Percentiles rank a stretch among this genome's conserved stretches.
Conservation (phyloP, 2,888 invertebrate species). For the Thecophora atra region DNA sequence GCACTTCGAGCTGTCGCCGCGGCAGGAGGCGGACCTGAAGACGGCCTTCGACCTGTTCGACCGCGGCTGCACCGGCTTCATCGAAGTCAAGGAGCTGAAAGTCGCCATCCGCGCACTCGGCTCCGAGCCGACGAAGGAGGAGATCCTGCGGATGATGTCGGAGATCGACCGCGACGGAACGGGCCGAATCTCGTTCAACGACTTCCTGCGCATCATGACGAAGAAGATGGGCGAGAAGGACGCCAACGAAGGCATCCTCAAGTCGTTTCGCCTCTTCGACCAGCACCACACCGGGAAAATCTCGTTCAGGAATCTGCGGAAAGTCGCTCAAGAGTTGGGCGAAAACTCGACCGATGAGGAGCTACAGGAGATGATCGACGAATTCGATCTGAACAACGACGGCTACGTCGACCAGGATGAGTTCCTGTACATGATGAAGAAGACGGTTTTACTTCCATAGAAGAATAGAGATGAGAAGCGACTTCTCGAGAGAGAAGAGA, state of each 20-base stretch:
- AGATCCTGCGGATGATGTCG: constrained; percentile 92
- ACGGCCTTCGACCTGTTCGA: constrained; percentile 97
- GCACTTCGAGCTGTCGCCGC: constrained; percentile 86
- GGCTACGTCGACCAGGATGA: constrained; percentile 96
- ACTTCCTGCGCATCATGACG: constrained; percentile 88
- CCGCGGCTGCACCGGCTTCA: constrained; percentile 85
- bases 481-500: no score
- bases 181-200: constrained; percentile 86
- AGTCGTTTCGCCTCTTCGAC: constrained; percentile 97
- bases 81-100: constrained; percentile 92
- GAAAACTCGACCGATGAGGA: constrained; percentile 97
- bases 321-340: constrained; percentile 94
- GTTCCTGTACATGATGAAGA: constrained; percentile 96
- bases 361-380: constrained; percentile 95
- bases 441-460: constrained; percentile 96
- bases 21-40: constrained; percentile 91
- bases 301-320: constrained; percentile 90
- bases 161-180: constrained; percentile 89
- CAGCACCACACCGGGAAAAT: constrained; percentile 97
- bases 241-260: constrained; percentile 93
- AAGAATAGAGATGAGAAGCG: no score
- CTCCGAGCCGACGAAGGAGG: constrained; percentile 97
- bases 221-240: constrained; percentile 96
- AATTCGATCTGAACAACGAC: constrained; percentile 95
- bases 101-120: constrained; percentile 95